Base-by-base conservation (phyloP, 1,140 invertebrate species). In the Caerostris darwini region DNA sequence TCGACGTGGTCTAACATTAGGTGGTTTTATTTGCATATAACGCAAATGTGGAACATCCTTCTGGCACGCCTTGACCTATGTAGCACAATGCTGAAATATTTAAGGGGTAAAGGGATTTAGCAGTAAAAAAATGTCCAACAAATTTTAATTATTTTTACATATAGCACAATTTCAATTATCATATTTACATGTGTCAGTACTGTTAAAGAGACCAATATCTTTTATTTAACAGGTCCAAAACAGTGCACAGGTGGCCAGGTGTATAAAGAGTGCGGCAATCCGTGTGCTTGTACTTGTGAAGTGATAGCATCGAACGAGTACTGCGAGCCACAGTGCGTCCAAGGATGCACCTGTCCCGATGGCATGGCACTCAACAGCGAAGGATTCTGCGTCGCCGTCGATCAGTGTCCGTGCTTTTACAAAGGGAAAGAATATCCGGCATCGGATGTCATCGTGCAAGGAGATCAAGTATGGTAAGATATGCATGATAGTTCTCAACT, bases 291-390 rank as follows among this genome's bases (percentile, higher is more conserved):
- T 19, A 97, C 97, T 50, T 98, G 98, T 95, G 95, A 96, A 5
- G 97, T 98, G 95, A 95, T 96, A 7, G 97, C 98, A 96, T 95
- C 96, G 3, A 95, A 95, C 50, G 95, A 96, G 3, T 95, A 95
- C 61, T 98, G 97, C 95, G 96, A 96, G 71, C 96, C 97, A 17
- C 96, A 96, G 61, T 99, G 98, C 95, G 97, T 98, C 0, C 98
- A 99, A 95, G 98, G 98, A 2, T 99, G 98, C 96, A 98, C 98
- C 93, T 99, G 98, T 95, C 98, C 98, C 0, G 96, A 96, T 71
- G 98, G 98, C 50, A 96, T 97, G 95, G 97, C 98, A 3, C 95
- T 98, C 58, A 95, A 96, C 94, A 97, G 98, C 94, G 96, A 97
- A 7, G 97, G 97, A 12, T 97, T 98, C 87, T 99, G 98, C 95